These are phyloP conservation scores for Brachionus koreanus DNA, from an alignment of 1,140 invertebrate genomes.

Conservation along the genomic window DNA sequence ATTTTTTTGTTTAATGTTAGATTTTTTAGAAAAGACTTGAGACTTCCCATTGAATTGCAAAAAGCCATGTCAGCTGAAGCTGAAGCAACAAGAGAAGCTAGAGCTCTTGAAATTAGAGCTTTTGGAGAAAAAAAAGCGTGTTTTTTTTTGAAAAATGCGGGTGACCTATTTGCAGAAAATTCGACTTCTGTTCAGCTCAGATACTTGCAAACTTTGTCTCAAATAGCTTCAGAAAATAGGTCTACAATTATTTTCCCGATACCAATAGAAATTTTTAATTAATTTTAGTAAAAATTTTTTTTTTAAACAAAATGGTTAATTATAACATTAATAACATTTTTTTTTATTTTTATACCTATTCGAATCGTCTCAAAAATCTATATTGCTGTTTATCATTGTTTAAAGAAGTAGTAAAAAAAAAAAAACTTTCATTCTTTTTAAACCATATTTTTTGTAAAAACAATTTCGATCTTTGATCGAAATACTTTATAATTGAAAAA, in stretches of 20 bases:
- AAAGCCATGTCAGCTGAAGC: slow-evolving; percentile 55
- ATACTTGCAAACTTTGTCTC: slow-evolving; percentile 78
- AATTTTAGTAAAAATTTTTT: neutral
- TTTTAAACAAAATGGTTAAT: no score
- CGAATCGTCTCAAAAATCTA: no score
- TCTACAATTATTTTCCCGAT: slow-evolving; percentile 95
- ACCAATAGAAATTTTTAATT: slow-evolving; percentile 71
- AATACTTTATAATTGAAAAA: no score
- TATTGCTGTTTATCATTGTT: no score
- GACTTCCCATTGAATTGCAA: slow-evolving; percentile 50
- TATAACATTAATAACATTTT: no score
- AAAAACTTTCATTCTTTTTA: no score
- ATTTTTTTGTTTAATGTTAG: neutral
- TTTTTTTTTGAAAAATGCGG: slow-evolving; percentile 28
- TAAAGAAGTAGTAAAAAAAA: no score
- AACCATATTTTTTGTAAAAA: no score
- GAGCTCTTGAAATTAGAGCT: slow-evolving; percentile 49
- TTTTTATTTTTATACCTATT: no score
- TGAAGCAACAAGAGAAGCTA: slow-evolving; percentile 53
- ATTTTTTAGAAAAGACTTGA: slow-evolving; percentile 48
- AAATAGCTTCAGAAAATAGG: slow-evolving; percentile 93
- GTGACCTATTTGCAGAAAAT: slow-evolving; percentile 45
- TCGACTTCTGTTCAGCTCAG: slow-evolving; percentile 77
- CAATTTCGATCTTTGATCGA: no score
- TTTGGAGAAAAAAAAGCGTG: slow-evolving; percentile 45